Base-by-base conservation (phyloP, 2,888 invertebrate species). In the Vesta saturnalis region DNA sequence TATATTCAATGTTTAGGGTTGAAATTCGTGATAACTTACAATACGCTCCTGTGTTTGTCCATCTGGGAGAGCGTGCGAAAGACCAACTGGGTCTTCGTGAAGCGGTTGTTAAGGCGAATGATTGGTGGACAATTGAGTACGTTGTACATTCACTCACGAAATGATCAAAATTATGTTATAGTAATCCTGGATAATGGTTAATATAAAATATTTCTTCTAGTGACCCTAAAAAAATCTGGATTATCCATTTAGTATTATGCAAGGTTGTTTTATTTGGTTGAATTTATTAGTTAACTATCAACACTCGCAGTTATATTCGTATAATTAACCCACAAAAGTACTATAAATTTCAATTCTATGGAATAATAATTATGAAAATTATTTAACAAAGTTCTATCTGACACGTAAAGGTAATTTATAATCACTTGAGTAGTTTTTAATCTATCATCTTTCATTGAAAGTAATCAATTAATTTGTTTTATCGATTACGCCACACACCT, bases 61-160 rank as follows among this genome's bases (percentile, higher is more conserved):
- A 70, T 61, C 63, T 60, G 69, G 66, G 47, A 66, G 67, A 74
- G 72, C 74, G 74, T 74, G 74, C 74, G 74, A 74, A 74, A 72
- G 67, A 69, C 70, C 74, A 74, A 74, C 70, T 74, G 74, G 66
- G 64, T 66, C 63, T 71, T 70, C 72, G 74, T 74, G 71, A 62
- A 54, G 59, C 67, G 58, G 55, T 64, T 43, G 62, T 60, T 59
- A 66, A 72, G 64, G 69, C 70, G 64, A 64, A 74, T 74, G 74
- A 74, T 74, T 74, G 69, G 71, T 73, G 72, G 72, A 74, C 72
- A 74, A 72, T 72, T 65, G 63, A 67, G 69, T 68, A 70, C 69
- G 59, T 58, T 58, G 47, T 62, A 65, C 69, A 70, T 68, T 71
- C 61, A 68, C 72, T 71, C 73, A 73, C 73, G 73, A 70, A 64